Conservation (phyloP, 1,140 invertebrate genomes). For the Meloidogyne floridensis region DNA sequence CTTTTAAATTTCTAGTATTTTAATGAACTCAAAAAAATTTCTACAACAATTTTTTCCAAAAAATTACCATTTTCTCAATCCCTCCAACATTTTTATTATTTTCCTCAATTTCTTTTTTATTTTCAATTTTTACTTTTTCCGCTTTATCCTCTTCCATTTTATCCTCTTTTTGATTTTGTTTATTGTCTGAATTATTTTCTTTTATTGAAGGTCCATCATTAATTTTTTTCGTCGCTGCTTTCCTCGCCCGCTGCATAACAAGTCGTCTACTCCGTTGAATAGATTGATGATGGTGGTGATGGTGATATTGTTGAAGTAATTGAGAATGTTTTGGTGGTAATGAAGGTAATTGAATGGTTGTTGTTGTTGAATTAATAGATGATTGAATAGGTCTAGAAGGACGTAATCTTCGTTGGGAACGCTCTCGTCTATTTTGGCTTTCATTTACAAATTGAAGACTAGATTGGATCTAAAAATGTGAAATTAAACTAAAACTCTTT, state of each 20-base stretch:
- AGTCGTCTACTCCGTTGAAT: neutral
- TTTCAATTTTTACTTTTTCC: neutral
- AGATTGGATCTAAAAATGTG: too few relatives aligned
- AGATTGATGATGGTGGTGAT: neutral
- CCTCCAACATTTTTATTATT: neutral
- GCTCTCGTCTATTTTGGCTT: too few relatives aligned
- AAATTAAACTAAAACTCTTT: too few relatives aligned
- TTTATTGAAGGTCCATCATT: slow-evolving; percentile 7
- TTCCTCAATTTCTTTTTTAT: neutral
- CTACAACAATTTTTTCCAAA: too few relatives aligned
- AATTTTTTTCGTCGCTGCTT: neutral
- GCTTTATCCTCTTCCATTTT: neutral
- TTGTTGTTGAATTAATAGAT: neutral
- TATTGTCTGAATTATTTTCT: neutral
- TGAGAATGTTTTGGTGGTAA: neutral
- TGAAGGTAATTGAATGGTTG: neutral
- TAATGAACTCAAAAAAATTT: too few relatives aligned
- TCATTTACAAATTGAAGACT: too few relatives aligned
- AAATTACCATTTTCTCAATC: neutral
- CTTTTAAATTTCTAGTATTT: too few relatives aligned
- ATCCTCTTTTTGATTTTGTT: slow-evolving; percentile 14
- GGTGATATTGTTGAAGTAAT: neutral
- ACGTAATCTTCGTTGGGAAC: too few relatives aligned
- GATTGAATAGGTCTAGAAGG: too few relatives aligned
- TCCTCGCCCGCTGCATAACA: neutral